Conservation (phyloP, 2,797 vertebrate genomes). For the Geotrypetes seraphini region DNA sequence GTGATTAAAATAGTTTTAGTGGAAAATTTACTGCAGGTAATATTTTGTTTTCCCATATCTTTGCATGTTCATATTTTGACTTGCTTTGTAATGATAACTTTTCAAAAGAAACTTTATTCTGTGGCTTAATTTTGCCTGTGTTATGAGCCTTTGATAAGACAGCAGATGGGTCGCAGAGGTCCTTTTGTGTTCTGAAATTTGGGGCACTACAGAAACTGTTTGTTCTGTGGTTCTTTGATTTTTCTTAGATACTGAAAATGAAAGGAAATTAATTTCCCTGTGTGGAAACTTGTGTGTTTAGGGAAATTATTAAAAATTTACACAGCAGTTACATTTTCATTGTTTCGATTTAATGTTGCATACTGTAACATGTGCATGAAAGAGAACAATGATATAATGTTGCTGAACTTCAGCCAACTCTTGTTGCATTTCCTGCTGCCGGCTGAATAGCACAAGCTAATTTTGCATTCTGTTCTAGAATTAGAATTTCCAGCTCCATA, state of each 20-base stretch:
- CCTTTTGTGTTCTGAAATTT: conserved; percentile 1
- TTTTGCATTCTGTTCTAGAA: conserved; percentile 25
- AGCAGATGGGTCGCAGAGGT: conserved; percentile 4
- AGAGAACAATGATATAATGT: conserved; percentile 25
- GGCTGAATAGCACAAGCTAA: conserved; percentile 24
- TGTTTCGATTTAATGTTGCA: conserved; percentile 26
- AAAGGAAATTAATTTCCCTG: conserved; percentile 28
- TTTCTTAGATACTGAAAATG: conserved; percentile 6
- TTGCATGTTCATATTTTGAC: too few relatives aligned
- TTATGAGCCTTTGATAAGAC: conserved; percentile 1
- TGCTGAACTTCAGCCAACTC: conserved; percentile 21
- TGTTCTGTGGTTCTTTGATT: conserved; percentile 10
- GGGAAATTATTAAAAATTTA: conserved; percentile 5
- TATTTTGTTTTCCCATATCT: too few relatives aligned
- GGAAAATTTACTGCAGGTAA: too few relatives aligned
- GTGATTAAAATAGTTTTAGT: too few relatives aligned
- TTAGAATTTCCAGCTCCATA: conserved; percentile 23
- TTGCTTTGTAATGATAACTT: too few relatives aligned
- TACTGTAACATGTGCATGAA: conserved; percentile 25
- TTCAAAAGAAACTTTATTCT: too few relatives aligned
- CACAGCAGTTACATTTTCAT: conserved; percentile 5
- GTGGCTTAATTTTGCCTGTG: conserved; percentile 4
- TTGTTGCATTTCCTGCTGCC: conserved; percentile 24
- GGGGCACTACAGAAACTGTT: conserved; percentile 3
- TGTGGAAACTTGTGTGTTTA: background rate